Base-by-base conservation (phyloP, 1,140 invertebrate genomes). In the Gonioctena quinquepunctata region DNA sequence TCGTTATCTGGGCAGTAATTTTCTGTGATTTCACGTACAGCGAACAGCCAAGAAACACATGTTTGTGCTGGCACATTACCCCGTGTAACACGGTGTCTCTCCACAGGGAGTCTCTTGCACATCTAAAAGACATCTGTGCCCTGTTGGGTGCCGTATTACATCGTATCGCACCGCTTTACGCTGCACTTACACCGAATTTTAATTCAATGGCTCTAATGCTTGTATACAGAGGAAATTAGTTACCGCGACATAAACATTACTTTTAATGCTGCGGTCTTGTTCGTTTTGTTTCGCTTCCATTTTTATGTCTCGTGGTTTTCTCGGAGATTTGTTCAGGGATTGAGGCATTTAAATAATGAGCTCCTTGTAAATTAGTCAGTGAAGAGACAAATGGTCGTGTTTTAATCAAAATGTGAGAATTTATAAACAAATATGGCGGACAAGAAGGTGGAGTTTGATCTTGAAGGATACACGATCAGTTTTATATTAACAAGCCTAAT, bases 1-100 rank as follows among this genome's bases (percentile, higher is more conserved):
- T 27, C n/a, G 19, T 66, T 25, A 26, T 26, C 18, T 25, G 16
- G n/a, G n/a, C 23, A 52, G 33, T 54, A 49, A 56, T 68, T 66
- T 68, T 68, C 66, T 54, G 66, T 68, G 66, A 68, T 68, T 68
- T 68, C 66, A 65, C 62, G 62, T 49, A 65, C 59, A 11, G 54
- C 54, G 16, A 16, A 50, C 60, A 18, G 33, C 22, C 49, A 65
- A 61, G 21, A 65, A 54, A 65, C 62, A 65, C 48, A 65, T 65
- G 62, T 65, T 21, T 19, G 28, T 21, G 33, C 48, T 52, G 59
- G 67, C 59, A 23, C 61, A 68, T 69, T 69, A 69, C 13, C 67
- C 52, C 60, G 67, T 69, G 67, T 69, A 69, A 69, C 59, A 69
- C 67, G 67, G 67, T 69, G 60, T 69, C 42, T 63, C 28, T 21